phyloP scores from a whole-genome alignment of 2,888 invertebrate species.

The Parnassius mnemosyne region DNA sequence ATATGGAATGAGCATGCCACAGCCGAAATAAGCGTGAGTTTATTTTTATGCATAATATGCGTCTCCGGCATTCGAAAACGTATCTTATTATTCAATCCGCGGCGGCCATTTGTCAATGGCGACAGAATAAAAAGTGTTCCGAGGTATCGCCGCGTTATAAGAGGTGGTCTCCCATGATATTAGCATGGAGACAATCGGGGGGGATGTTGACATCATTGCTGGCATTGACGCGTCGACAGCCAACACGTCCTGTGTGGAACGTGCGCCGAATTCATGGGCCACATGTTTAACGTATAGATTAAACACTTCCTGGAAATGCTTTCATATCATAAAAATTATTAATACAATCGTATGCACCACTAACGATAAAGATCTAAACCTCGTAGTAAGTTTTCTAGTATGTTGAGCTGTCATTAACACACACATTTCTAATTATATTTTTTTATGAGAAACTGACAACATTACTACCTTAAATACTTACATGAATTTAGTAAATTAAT shows the following conservation, averaged over 20 bases:
- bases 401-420: too few species aligned
- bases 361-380: too few species aligned
- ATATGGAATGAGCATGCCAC: constrained; percentile 16
- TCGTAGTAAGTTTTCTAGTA: too few species aligned
- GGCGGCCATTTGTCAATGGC: constrained; percentile 53
- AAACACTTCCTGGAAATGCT: constrained; percentile 43
- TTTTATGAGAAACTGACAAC: too few species aligned
- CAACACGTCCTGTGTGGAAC: constrained; percentile 64
- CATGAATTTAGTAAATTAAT: neutral
- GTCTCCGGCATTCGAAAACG: constrained; percentile 37
- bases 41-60: constrained; percentile 24
- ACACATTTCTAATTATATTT: too few species aligned
- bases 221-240: constrained; percentile 52
- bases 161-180: constrained; percentile 54
- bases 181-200: constrained; percentile 63
- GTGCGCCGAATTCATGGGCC: constrained; percentile 52
- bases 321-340: constrained; percentile 29
- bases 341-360: constrained; percentile 5
- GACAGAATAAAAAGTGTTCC: constrained; percentile 49
- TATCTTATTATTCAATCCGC: constrained; percentile 62
- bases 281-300: constrained; percentile 27
- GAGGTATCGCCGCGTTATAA: constrained; percentile 44
- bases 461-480: neutral
- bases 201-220: constrained; percentile 55
- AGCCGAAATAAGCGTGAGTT: constrained; percentile 20